Evolutionary conservation across 2,113 vertebrate species (phyloP), one percentile per base, ranked within the genome.

Genomic region (Lepisosteus osseus): DNA sequence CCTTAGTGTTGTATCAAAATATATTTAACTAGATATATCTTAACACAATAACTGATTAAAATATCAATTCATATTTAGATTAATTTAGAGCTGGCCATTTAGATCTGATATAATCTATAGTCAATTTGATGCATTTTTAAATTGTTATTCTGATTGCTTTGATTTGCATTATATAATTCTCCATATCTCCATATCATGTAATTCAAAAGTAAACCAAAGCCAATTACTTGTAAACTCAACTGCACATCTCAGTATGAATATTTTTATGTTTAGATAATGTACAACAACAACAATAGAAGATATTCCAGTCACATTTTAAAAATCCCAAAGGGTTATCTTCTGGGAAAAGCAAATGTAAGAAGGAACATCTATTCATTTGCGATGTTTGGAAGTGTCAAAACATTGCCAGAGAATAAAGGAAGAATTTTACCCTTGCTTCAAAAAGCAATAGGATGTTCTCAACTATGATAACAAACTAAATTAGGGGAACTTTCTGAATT

Each of bases 311-410:
- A 17, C 29, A 54, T 61, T 70, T 69, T 62, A 61, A 69, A 61
- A 69, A 61, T 69, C 68, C 68, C 68, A 5, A 17, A 57, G 56
- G 68, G 59, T 5, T 7, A 29, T 42, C 54, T 57, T 61, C 59
- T 69, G 68, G 41, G 54, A 69, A 54, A 8, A 55, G 51, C 3
- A 40, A 17, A 68, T 47, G 11, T 42, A 69, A 61, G 59, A 61
- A 6, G 66, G 57, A 51, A n/a, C 15, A 43, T 62, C 29, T 7
- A 47, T 61, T 59, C 13, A 71, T 71, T 45, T 62, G 68, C 59
- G 40, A 59, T 69, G 68, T 57, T 45, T 69, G 54, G 55, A 61
- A 61, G 15, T 71, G 69, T 71, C 69, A 61, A 61, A 69, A 43
- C 56, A 57, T 69, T 69, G 54, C 56, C 17, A 15, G 68, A 41